phyloP scores from a whole-genome alignment of 2,797 vertebrate species.

The Pseudochirops corinnae region DNA sequence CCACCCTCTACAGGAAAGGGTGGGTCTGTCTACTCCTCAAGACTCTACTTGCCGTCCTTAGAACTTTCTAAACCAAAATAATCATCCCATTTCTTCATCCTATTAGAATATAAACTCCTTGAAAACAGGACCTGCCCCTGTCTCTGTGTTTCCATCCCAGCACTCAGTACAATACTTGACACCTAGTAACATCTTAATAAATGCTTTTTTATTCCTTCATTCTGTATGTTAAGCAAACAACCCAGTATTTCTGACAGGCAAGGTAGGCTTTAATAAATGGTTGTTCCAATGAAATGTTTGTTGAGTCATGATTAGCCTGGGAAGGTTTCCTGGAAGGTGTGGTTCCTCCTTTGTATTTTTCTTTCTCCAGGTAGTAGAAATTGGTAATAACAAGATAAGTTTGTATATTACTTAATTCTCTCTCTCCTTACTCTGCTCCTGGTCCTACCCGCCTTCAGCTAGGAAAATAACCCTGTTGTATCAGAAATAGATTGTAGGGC shows the following conservation, averaged over 20 bases:
- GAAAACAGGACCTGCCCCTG: neutral
- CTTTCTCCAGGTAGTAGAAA: neutral
- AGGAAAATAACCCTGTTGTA: neutral
- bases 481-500: neutral
- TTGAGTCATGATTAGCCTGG: neutral
- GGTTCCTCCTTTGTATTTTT: neutral
- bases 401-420: neutral
- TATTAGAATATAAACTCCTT: neutral
- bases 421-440: neutral
- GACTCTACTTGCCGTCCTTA: neutral
- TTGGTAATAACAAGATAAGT: neutral
- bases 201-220: neutral
- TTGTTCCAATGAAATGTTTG: neutral
- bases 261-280: neutral
- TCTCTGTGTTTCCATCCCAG: neutral
- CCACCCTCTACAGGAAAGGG: neutral
- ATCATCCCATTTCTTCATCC: neutral
- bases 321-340: neutral
- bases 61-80: neutral
- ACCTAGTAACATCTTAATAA: neutral
- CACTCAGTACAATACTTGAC: neutral
- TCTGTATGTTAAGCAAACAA: neutral
- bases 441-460: neutral
- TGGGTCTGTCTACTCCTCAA: neutral
- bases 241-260: neutral